These are phyloP conservation scores for Rhamphomyia laevipes DNA, from an alignment of 2,888 invertebrate species.

Conservation along the genomic window DNA sequence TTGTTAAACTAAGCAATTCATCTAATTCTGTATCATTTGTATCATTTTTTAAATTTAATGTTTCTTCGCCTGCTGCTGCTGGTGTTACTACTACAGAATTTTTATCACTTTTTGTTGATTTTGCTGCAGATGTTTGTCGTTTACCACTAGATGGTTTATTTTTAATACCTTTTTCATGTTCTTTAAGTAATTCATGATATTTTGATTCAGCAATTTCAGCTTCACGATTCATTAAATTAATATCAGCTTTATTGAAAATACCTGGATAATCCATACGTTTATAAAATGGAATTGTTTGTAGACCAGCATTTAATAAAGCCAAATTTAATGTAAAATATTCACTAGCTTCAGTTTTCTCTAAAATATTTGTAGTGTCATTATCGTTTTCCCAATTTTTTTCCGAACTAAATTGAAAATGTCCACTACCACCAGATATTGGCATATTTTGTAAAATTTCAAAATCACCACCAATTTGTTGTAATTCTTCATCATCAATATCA, in stretches of 20 bases:
- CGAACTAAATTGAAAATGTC: slow-evolving; percentile 36
- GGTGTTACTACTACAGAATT: slow-evolving; percentile 2
- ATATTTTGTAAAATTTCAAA: slow-evolving; percentile 34
- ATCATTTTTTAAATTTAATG: not conserved
- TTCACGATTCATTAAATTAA: slow-evolving; percentile 25
- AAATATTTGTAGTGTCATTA: slow-evolving; percentile 5
- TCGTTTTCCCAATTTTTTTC: slow-evolving; percentile 37
- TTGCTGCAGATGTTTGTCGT: not conserved
- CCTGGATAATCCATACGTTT: slow-evolving; percentile 34
- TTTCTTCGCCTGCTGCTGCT: not conserved
- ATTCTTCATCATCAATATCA: slow-evolving; percentile 21
- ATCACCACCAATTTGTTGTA: slow-evolving; percentile 31
- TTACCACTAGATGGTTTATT: not conserved
- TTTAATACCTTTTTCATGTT: slow-evolving; percentile 15
- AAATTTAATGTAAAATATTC: slow-evolving; percentile 38
- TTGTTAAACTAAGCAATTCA: slow-evolving; percentile 27
- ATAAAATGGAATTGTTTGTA: slow-evolving; percentile 40
- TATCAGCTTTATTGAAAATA: slow-evolving; percentile 35
- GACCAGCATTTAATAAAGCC: slow-evolving; percentile 31
- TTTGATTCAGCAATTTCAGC: slow-evolving; percentile 27
- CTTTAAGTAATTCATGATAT: slow-evolving; percentile 26
- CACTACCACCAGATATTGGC: slow-evolving; percentile 28
- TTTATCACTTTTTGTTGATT: slow-evolving; percentile 7
- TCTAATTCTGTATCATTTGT: slow-evolving; percentile 28
- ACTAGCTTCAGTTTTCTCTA: slow-evolving; percentile 27